Base-by-base conservation (phyloP, 2,888 invertebrate species). In the Ophraella communa region DNA sequence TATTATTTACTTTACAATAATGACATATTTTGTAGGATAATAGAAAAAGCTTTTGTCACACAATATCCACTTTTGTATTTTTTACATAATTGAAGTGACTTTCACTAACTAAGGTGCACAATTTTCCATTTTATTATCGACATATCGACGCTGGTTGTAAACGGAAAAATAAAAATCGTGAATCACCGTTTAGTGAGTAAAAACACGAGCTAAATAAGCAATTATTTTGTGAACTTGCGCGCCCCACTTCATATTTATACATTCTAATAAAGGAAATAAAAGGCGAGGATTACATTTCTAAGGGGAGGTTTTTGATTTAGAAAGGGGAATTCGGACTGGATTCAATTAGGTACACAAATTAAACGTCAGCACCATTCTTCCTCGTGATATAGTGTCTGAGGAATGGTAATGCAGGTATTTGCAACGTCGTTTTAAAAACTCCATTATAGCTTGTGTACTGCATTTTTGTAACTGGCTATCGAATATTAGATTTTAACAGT, bases 291-390 rank as follows among this genome's bases (percentile, higher is more conserved):
- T 78, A 77, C 78, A 74, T 75, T 77, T 77, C 74, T 74, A 71
- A 75, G 77, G 77, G 77, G 74, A 73, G 76, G 76, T 74, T 73
- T 74, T 73, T 76, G 77, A 78, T 79, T 78, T 76, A 78, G 77
- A 76, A 30, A 77, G 72, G 73, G 77, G 77, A 73, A 69, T 65
- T 72, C 71, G 76, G 73, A 69, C 66, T 72, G 71, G 76, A 79
- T 80, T 79, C 80, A 80, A 80, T 80, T 80, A 80, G 78, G 77
- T 78, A 75, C 76, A 77, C 78, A 79, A 79, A 80, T 80, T 80
- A 79, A 78, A 79, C 75, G 80, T 80, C 80, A 80, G 75, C 74
- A 68, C 75, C 79, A 80, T 77, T 76, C 78, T 73, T 71, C 69
- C 71, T 69, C 67, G 69, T 79, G 77, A 78, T 78, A 75, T 76